These are phyloP conservation scores for Dichetophora obliterata DNA, from an alignment of 2,888 invertebrate species.

Conservation along the genomic window DNA sequence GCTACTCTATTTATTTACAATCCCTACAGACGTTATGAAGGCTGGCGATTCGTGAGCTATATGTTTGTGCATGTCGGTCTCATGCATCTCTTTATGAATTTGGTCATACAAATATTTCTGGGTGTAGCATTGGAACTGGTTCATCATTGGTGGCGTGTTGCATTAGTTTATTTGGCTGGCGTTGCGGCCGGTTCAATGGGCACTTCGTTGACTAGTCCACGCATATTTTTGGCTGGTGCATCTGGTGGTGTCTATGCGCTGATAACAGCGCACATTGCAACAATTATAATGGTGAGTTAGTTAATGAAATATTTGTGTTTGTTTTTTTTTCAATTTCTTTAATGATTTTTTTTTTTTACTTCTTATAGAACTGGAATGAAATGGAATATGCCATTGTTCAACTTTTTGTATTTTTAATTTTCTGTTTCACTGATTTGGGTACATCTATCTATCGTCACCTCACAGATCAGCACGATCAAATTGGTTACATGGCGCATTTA, in stretches of 20 bases:
- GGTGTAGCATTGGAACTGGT: constrained; percentile 97
- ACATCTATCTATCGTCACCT: constrained; percentile 92
- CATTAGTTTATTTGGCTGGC: constrained; percentile 85
- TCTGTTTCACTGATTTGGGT: constrained; percentile 87
- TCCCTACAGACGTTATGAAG: constrained; percentile 86
- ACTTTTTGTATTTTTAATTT: constrained; percentile 83
- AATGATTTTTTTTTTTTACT: constrained; percentile 47
- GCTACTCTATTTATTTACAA: constrained; percentile 89
- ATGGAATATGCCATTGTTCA: constrained; percentile 95
- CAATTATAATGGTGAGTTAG: constrained; percentile 79
- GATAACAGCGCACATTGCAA: constrained; percentile 92
- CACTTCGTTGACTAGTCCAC: constrained; percentile 84
- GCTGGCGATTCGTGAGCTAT: constrained; percentile 94
- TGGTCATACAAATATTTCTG: constrained; percentile 90
- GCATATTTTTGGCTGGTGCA: constrained; percentile 89
- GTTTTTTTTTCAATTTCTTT: neutral
- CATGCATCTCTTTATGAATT: constrained; percentile 90
- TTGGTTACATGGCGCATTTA: constrained; percentile 95
- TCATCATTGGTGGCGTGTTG: constrained; percentile 94
- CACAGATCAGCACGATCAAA: constrained; percentile 78
- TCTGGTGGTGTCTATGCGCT: constrained; percentile 96
- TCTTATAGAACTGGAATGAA: constrained; percentile 90
- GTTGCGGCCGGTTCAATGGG: constrained; percentile 88
- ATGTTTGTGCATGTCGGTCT: constrained; percentile 96
- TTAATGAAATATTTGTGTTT: neutral